Conservation (phyloP, 2,113 vertebrate species). For the Bufo gargarizans region DNA sequence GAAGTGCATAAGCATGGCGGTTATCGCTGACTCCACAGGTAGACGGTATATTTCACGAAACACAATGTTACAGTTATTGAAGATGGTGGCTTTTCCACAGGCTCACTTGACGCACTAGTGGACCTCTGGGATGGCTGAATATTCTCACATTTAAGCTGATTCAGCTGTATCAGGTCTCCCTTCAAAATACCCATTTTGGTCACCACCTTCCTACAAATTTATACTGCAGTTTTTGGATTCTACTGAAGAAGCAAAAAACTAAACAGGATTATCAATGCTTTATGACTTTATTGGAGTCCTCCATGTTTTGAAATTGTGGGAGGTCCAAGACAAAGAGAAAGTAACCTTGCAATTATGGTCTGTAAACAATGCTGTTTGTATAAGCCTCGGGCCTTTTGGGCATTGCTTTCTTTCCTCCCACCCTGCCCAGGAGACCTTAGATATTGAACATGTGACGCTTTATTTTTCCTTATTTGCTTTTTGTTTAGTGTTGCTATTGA, state of each 20-base stretch:
- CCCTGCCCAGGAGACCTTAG: background rate
- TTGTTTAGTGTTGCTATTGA: background rate
- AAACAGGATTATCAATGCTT: background rate
- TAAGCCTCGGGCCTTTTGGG: background rate
- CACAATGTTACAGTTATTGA: too few relatives aligned
- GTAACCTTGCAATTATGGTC: background rate
- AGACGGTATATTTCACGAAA: too few relatives aligned
- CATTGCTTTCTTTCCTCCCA: background rate
- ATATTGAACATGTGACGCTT: background rate
- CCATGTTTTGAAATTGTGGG: background rate
- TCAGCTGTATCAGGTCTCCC: too few relatives aligned
- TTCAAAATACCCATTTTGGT: too few relatives aligned
- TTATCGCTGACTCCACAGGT: too few relatives aligned
- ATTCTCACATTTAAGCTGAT: too few relatives aligned
- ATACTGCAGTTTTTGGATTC: background rate
- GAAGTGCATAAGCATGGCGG: too few relatives aligned
- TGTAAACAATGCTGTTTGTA: background rate
- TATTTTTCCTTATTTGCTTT: background rate
- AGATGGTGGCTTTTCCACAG: too few relatives aligned
- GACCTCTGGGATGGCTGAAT: too few relatives aligned
- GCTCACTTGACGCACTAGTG: too few relatives aligned
- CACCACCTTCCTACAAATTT: background rate
- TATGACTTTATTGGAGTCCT: background rate
- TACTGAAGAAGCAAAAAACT: background rate
- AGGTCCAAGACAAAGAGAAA: background rate